phyloP scores from a whole-genome alignment of 2,113 vertebrate species.

The Pseudorectes ferrugineus region DNA sequence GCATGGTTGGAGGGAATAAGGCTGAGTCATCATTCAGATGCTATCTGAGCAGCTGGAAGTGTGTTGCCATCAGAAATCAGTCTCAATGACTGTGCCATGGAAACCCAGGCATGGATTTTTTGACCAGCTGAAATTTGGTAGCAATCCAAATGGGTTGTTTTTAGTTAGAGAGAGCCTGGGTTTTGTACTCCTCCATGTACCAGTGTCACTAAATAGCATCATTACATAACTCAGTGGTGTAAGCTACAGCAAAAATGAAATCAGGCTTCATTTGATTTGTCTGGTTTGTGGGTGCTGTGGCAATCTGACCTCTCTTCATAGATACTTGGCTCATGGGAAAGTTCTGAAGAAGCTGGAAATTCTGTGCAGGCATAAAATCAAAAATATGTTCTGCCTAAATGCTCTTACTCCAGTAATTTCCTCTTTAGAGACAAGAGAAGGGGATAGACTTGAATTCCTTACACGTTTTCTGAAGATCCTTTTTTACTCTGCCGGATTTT shows the following conservation, averaged over 20 bases:
- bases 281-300: background rate
- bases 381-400: constrained; percentile 9
- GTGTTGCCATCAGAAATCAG: constrained; percentile 54
- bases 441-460: background rate
- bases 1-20: constrained; percentile 45
- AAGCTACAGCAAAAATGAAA: background rate
- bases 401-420: background rate
- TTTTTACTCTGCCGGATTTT: background rate
- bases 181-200: background rate
- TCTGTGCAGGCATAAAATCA: background rate
- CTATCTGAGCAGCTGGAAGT: constrained; percentile 41
- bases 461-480: constrained; percentile 15
- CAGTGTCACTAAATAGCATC: background rate
- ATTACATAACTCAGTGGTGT: background rate
- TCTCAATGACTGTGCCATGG: constrained; percentile 26
- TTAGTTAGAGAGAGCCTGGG: background rate
- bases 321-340: background rate
- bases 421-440: background rate
- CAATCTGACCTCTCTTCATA: background rate
- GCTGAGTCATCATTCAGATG: constrained; percentile 54
- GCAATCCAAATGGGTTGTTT: background rate
- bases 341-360: constrained; percentile 20
- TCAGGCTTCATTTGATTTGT: background rate
- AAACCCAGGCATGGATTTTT: constrained; percentile 32
- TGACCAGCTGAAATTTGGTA: background rate